Percentiles rank a stretch among this genome's conserved stretches.
These are phyloP conservation scores for Lissocephala sabroskyi DNA, from an alignment of 2,888 invertebrate species.

Conservation along the genomic window DNA sequence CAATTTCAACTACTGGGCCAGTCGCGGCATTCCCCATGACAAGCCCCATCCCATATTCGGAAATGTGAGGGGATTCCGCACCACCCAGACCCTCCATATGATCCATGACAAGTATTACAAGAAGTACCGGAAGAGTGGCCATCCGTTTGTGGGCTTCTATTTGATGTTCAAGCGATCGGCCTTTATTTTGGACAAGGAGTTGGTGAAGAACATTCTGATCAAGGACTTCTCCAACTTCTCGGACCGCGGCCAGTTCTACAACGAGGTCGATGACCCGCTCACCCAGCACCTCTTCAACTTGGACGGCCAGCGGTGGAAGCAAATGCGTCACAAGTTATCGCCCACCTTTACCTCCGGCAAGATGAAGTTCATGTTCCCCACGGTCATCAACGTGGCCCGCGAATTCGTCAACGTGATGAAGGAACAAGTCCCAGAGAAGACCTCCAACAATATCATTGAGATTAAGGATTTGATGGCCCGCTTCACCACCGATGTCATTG, in stretches of 20 bases:
- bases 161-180: conserved; percentile 36
- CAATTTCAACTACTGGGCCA: conserved; percentile 22
- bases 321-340: conserved; percentile 70
- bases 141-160: conserved; percentile 48
- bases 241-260: conserved; percentile 60
- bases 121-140: conserved; percentile 18
- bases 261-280: conserved; percentile 68
- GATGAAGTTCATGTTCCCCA: conserved; percentile 72
- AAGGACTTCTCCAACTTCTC: conserved; percentile 64
- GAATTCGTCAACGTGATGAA: conserved; percentile 30
- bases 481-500: conserved; percentile 73
- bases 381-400: conserved; percentile 39
- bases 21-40: conserved; percentile 22
- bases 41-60: conserved; percentile 31
- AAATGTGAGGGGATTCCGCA: conserved; percentile 17
- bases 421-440: conserved; percentile 14
- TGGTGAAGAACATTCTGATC: conserved; percentile 44
- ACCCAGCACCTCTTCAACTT: conserved; percentile 61
- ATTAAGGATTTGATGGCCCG: conserved; percentile 46
- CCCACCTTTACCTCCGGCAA: conserved; percentile 73
- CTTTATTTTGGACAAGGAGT: conserved; percentile 33
- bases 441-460: conserved; percentile 40
- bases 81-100: conserved; percentile 16
- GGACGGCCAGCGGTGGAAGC: conserved; percentile 71
- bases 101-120: conserved; percentile 29